phyloP scores from a whole-genome alignment of 2,113 vertebrate genomes.

The Scomber colias region DNA sequence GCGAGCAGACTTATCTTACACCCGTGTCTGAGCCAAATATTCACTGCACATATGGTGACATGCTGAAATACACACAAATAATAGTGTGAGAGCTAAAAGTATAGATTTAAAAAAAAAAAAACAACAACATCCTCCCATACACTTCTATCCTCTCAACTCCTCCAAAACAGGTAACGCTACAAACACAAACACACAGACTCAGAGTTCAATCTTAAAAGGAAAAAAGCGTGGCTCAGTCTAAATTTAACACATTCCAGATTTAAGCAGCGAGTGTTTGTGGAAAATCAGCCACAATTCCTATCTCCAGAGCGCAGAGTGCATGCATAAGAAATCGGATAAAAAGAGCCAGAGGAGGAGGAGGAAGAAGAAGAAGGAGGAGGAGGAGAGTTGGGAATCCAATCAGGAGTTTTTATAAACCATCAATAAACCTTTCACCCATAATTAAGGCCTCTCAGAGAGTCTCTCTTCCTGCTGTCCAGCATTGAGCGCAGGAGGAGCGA shows the following conservation, averaged over 20 bases:
- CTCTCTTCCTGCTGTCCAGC: not conserved
- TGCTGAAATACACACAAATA: slow-evolving; percentile 60
- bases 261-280: slow-evolving; percentile 44
- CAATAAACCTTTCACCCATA: slow-evolving; percentile 38
- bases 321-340: slow-evolving; percentile 47
- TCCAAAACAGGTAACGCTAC: slow-evolving; percentile 28
- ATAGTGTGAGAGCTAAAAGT: slow-evolving; percentile 16
- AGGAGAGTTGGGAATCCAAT: slow-evolving; percentile 29
- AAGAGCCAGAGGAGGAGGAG: slow-evolving; percentile 1
- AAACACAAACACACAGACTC: not conserved
- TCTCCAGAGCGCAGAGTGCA: slow-evolving; percentile 47
- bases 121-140: not conserved
- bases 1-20: slow-evolving; percentile 71
- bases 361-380: not conserved
- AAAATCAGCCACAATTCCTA: slow-evolving; percentile 45
- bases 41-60: slow-evolving; percentile 65
- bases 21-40: slow-evolving; percentile 60
- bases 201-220: slow-evolving; percentile 17
- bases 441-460: not conserved
- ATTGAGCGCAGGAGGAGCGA: not conserved
- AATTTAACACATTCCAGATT: slow-evolving; percentile 54
- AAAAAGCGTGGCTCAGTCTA: slow-evolving; percentile 9
- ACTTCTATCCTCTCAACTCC: not conserved
- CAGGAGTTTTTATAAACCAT: slow-evolving; percentile 33
- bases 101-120: not conserved